A percentile compares a stretch with the other conserved stretches of the same genome.
Conservation (phyloP, 1,140 invertebrate species). For the Micrasema longulum region DNA sequence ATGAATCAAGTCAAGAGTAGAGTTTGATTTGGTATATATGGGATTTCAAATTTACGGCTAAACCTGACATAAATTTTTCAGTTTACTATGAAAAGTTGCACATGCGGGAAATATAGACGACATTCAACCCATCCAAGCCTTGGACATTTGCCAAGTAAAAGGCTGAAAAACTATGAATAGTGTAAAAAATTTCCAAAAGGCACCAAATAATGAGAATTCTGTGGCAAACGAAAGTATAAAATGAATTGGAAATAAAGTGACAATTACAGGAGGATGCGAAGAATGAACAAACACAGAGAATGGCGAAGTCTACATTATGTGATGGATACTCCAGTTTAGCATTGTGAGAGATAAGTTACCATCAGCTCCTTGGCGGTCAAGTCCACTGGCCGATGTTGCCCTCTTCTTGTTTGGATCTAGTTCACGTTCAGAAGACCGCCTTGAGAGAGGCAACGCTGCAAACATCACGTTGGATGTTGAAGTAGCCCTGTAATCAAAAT, state of each 20-base stretch:
- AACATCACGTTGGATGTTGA: constrained; percentile 88
- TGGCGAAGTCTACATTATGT: constrained; percentile 4
- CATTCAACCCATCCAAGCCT: too few relatives aligned
- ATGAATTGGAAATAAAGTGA: neutral
- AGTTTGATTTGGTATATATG: too few relatives aligned
- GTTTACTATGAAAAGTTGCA: too few relatives aligned
- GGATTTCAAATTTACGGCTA: too few relatives aligned
- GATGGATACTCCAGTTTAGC: neutral
- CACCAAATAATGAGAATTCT: neutral
- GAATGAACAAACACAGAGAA: constrained; percentile 16
- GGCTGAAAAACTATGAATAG: neutral
- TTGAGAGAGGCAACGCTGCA: constrained; percentile 79
- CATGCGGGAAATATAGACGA: too few relatives aligned
- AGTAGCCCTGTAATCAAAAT: constrained; percentile 74
- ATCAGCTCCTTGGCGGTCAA: constrained; percentile 77
- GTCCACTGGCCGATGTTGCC: constrained; percentile 79
- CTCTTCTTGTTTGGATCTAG: constrained; percentile 82
- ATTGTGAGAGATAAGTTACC: constrained; percentile 23
- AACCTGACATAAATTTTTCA: too few relatives aligned
- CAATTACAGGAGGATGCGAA: constrained; percentile 12
- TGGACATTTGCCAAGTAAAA: neutral
- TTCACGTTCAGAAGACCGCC: constrained; percentile 85
- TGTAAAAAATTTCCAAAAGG: neutral
- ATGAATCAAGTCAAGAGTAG: too few relatives aligned
- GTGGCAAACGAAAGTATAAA: too few relatives aligned